Evolutionary conservation across 2,113 vertebrate species (phyloP).

Genomic region (Forbesichthys agassizii): DNA sequence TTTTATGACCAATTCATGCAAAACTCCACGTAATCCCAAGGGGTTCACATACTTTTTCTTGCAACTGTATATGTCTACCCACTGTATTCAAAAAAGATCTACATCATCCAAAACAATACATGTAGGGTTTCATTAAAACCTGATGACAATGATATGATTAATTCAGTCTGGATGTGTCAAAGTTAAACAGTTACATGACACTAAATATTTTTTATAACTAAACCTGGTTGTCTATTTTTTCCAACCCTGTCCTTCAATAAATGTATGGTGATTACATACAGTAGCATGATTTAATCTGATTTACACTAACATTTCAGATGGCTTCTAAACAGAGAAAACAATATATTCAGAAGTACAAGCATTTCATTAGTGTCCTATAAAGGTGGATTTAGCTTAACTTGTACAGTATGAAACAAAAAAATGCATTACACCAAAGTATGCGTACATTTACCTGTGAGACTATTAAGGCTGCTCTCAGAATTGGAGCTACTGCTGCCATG

Average conservation of each 20-base stretch:
- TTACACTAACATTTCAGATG: neutral
- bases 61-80: no score
- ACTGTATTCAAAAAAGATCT: neutral
- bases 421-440: neutral
- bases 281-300: neutral
- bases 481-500: conserved; percentile 71
- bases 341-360: no score
- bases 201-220: no score
- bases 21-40: no score
- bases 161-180: neutral
- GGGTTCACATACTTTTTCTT: no score
- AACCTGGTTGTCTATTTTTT: conserved; percentile 45
- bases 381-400: neutral
- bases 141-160: neutral
- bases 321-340: conserved; percentile 21
- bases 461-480: conserved; percentile 57
- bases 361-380: no score
- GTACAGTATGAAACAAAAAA: neutral
- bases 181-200: no score
- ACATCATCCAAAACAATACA: neutral
- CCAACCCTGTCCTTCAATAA: conserved; percentile 11
- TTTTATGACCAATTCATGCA: no score
- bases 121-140: neutral
- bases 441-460: conserved; percentile 50
- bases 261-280: neutral